Base-by-base conservation (phyloP, 2,113 vertebrate genomes). In the Pluvialis apricaria region DNA sequence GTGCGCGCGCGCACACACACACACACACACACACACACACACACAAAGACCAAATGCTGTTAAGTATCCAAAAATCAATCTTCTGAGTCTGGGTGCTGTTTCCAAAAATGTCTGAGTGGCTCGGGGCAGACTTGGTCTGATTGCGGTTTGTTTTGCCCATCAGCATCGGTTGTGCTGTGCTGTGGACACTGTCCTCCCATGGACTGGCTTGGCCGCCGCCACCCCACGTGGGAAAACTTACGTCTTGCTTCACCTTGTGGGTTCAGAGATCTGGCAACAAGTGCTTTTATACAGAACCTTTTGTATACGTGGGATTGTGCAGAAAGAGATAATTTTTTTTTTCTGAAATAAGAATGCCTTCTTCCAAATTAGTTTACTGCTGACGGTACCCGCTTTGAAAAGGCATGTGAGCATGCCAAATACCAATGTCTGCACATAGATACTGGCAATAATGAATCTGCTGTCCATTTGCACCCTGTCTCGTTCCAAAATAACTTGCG, bases 311-410 rank as follows among this genome's bases (percentile, higher is more conserved):
- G 45, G 66, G 65, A 49, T 68, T 64, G 79, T 86, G 65, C 85
- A 83, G 87, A 68, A 83, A 71, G 44, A 47, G 7, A 3, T 24
- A n/a, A n/a, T n/a, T n/a, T 75, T 73, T 66, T 69, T 58, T 57
- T 89, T 6, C 55, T 72, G 85, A 58, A 93, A 70, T 64, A 70
- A 80, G 55, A 90, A 71, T 70, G 42, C n/a, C 51, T 86, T 55
- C 79, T 92, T 95, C 84, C 85, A 70, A 93, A 90, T 77, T 24
- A 34, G 60, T 19, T 69, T 80, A 45, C 58, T 62, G 95, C 93
- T 94, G 79, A 55, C 2, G 8, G 82, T 93, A 65, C 10, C 57
- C 0, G 0, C 69, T 13, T 47, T 72, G 89, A 29, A 80, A 82
- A 54, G 81, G 60, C 28, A 11, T 10, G n/a, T 1, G 66, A 89